Conservation (phyloP, 2,888 invertebrate species). For the Harpalus rufipes region DNA sequence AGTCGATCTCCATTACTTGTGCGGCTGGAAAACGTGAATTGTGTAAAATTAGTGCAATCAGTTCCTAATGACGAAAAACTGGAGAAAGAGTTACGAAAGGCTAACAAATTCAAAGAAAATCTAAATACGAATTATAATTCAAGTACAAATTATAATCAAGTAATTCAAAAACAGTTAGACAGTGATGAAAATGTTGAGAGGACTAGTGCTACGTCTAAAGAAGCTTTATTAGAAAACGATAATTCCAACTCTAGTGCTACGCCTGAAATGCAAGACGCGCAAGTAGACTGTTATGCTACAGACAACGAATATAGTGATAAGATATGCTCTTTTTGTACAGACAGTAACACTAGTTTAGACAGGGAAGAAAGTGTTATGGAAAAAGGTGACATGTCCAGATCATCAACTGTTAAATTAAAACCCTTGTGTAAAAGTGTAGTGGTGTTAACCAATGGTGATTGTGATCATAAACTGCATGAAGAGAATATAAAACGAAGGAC, state of each 20-base stretch:
- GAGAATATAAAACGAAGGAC: slow-evolving; percentile 71
- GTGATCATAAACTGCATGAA: slow-evolving; percentile 58
- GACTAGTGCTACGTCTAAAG: slow-evolving; percentile 85
- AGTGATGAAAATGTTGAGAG: slow-evolving; percentile 79
- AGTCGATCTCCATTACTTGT: slow-evolving; percentile 85
- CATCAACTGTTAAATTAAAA: slow-evolving; percentile 64
- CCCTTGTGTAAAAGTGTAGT: slow-evolving; percentile 42
- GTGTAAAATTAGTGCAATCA: slow-evolving; percentile 76
- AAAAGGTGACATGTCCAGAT: slow-evolving; percentile 66
- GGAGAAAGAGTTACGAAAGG: slow-evolving; percentile 68
- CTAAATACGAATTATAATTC: slow-evolving; percentile 62
- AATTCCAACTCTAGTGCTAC: slow-evolving; percentile 82
- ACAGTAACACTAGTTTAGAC: slow-evolving; percentile 75
- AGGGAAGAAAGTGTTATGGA: slow-evolving; percentile 71
- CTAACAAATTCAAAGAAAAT: slow-evolving; percentile 56
- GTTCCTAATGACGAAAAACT: slow-evolving; percentile 67
- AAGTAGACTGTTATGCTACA: slow-evolving; percentile 74
- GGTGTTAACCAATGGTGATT: slow-evolving; percentile 62
- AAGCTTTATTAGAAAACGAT: slow-evolving; percentile 82
- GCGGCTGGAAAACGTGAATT: slow-evolving; percentile 76
- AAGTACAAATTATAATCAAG: slow-evolving; percentile 70
- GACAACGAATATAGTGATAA: slow-evolving; percentile 75
- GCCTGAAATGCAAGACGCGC: slow-evolving; percentile 79
- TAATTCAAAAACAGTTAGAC: slow-evolving; percentile 67
- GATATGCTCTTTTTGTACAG: slow-evolving; percentile 74